Conservation (phyloP, 2,888 invertebrate genomes). For the Plebejus melissa region DNA sequence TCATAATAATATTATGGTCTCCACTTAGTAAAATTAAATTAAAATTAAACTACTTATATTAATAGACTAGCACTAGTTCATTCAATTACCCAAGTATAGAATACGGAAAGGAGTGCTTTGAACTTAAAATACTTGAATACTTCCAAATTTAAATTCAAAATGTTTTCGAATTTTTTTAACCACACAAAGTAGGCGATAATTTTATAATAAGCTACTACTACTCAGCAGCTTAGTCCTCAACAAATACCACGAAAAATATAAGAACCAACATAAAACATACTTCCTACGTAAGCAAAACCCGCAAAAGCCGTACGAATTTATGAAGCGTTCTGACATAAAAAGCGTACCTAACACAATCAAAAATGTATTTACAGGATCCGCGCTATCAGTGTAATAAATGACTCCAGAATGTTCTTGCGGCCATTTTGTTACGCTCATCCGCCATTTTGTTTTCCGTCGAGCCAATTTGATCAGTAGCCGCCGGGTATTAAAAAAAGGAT, state of each 20-base stretch:
- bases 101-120: too few species aligned
- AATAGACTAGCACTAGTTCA: too few species aligned
- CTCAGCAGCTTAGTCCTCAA: neutral
- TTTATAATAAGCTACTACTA: neutral
- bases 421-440: neutral
- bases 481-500: conserved; percentile 2
- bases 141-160: too few species aligned
- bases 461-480: conserved; percentile 7
- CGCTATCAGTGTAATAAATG: conserved; percentile 12
- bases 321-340: conserved; percentile 12
- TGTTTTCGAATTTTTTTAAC: too few species aligned
- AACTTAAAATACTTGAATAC: too few species aligned
- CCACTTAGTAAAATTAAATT: too few species aligned
- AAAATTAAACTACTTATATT: too few species aligned
- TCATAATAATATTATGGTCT: too few species aligned
- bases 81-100: too few species aligned
- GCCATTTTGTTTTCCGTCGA: neutral
- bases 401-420: neutral
- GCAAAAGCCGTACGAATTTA: neutral
- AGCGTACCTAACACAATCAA: conserved; percentile 16
- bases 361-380: conserved; percentile 17
- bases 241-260: neutral
- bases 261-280: neutral
- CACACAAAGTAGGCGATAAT: too few species aligned
- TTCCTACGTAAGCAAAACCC: neutral